phyloP scores from a whole-genome alignment of 2,888 invertebrate genomes.

The Zygothrica quintamaculata region DNA sequence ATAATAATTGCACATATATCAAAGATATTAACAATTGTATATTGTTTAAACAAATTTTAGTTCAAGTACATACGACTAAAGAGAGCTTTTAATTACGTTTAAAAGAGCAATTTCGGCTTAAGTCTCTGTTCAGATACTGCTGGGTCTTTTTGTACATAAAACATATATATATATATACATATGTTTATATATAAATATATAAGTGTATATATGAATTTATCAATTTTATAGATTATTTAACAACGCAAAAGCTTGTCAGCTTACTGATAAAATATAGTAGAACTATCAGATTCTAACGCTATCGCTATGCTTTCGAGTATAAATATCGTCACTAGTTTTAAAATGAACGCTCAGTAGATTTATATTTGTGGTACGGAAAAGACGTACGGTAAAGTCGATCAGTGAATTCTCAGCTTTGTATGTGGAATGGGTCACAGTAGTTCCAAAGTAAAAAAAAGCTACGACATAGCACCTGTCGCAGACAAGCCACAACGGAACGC shows the following conservation, averaged over 20 bases:
- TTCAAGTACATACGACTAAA: neutral
- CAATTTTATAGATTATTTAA: neutral
- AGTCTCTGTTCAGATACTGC: neutral
- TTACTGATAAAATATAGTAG: slow-evolving; percentile 30
- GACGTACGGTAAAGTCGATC: slow-evolving; percentile 16
- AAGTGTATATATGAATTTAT: neutral
- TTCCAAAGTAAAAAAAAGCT: slow-evolving; percentile 44
- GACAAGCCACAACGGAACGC: slow-evolving; percentile 1
- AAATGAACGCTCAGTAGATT: slow-evolving; percentile 29
- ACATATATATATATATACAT: too few species aligned
- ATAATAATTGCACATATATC: neutral
- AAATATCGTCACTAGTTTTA: slow-evolving; percentile 30
- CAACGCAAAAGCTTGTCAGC: slow-evolving; percentile 14
- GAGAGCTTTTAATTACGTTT: slow-evolving; percentile 3
- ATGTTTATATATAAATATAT: too few species aligned
- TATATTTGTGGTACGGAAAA: slow-evolving; percentile 10
- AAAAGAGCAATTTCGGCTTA: neutral
- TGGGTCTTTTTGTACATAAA: neutral
- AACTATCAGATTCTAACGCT: slow-evolving; percentile 28
- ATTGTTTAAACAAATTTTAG: neutral
- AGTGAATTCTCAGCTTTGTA: neutral
- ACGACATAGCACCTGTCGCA: slow-evolving; percentile 40
- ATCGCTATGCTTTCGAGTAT: slow-evolving; percentile 31
- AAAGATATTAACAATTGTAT: neutral
- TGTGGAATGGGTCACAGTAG: slow-evolving; percentile 26